Base-by-base conservation (phyloP, 1,140 invertebrate genomes). In the Plodia interpunctella region DNA sequence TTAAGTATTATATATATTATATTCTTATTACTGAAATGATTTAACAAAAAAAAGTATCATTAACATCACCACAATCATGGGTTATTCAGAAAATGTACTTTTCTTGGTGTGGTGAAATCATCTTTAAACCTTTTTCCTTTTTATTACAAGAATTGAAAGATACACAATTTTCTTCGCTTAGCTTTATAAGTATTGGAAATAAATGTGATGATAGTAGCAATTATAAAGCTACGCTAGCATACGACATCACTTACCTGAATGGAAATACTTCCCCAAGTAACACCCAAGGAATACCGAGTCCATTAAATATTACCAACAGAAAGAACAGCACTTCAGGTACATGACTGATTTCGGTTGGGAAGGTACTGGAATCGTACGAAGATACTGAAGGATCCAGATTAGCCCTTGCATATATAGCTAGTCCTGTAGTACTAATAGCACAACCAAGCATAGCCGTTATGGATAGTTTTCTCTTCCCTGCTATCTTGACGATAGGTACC, bases 401-500 rank as follows among this genome's bases (percentile, higher is more conserved):
- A 5, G 52, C 65, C 17, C 62, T 72, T 0, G 80, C 83, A 54
- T 85, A 87, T 13, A 74, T 54, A 56, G 80, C 80, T 20, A 88
- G 66, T 0, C 63, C 67, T 5, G 72, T 60, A 49, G 71, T 77
- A 44, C 60, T 66, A 6, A 84, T 2, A 0, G 74, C 80, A 3
- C 72, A 68, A 4, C 72, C 69, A 0, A 87, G 51, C 62, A 85
- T 65, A 0, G 82, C 66, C 0, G 72, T 57, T 13, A 87, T 67
- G 0, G 70, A 76, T 6, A 87, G 35, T 53, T 84, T 88, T 0
- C 85, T 65, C 62, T 88, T 88, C 6, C 91, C 88, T 20, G 87
- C 65, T 68, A 91, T 74, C 70, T 94, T 92, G 59, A 94, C 92
- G 17, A 93, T 78, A 8, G 91, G 64, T 25, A 90, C 72, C 5